These are phyloP conservation scores for Scaptomyza tumidula DNA, from an alignment of 2,888 invertebrate species.

Conservation along the genomic window DNA sequence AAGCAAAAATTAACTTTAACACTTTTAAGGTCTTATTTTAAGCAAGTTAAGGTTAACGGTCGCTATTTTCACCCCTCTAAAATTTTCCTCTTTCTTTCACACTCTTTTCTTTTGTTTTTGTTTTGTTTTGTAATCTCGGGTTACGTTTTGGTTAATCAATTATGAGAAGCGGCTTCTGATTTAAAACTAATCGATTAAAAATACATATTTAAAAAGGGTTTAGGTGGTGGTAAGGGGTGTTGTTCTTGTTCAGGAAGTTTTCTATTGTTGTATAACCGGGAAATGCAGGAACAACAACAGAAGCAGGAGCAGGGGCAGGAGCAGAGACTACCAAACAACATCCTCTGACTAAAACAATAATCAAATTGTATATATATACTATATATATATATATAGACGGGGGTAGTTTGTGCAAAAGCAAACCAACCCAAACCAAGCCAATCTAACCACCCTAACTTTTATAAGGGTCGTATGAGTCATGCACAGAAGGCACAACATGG, in stretches of 20 bases:
- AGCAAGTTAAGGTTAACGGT: not conserved
- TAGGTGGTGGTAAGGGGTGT: not conserved
- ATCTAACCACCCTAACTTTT: not conserved
- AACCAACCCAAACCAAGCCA: slow-evolving; percentile 2
- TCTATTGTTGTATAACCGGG: too few relatives aligned
- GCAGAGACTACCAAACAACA: not conserved
- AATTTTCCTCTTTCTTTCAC: too few relatives aligned
- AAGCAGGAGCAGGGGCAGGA: too few relatives aligned
- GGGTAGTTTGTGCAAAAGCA: slow-evolving; percentile 49
- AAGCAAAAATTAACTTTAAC: too few relatives aligned
- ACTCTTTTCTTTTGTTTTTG: too few relatives aligned
- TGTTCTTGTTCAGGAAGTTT: too few relatives aligned
- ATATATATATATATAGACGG: slow-evolving; percentile 20
- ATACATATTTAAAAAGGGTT: not conserved
- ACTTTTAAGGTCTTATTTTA: not conserved
- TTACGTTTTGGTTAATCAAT: slow-evolving; percentile 49
- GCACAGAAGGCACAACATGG: slow-evolving; percentile 46
- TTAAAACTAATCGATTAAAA: slow-evolving; percentile 36
- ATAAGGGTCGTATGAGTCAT: slow-evolving; percentile 56
- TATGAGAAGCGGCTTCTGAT: slow-evolving; percentile 34
- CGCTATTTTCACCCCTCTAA: not conserved
- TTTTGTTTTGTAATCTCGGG: slow-evolving; percentile 1
- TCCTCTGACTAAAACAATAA: slow-evolving; percentile 28
- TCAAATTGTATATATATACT: slow-evolving; percentile 19
- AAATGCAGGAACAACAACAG: too few relatives aligned